Conservation (phyloP, 2,797 vertebrate genomes). For the Erethizon dorsatum region DNA sequence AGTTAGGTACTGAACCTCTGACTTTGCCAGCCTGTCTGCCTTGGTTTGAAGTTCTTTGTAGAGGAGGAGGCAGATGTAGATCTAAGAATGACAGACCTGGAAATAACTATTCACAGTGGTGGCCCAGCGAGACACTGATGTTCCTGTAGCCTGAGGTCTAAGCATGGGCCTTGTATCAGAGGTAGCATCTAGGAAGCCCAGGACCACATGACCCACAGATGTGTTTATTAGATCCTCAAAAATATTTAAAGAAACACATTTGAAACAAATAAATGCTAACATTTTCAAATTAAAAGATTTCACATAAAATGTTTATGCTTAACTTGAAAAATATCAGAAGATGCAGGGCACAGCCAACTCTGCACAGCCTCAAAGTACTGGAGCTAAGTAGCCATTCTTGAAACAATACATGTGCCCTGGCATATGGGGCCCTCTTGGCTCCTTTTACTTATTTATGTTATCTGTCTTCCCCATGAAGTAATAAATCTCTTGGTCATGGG, state of each 20-base stretch:
- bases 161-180: not conserved
- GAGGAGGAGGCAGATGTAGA: not conserved
- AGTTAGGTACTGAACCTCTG: not conserved
- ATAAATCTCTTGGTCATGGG: not conserved
- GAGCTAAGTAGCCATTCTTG: not conserved
- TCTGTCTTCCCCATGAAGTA: not conserved
- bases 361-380: not conserved
- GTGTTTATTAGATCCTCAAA: not conserved
- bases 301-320: not conserved
- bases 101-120: not conserved
- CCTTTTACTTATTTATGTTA: not conserved
- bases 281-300: constrained; percentile 55
- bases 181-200: not conserved
- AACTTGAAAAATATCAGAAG: constrained; percentile 29
- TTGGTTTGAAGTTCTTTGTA: not conserved
- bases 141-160: not conserved
- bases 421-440: not conserved
- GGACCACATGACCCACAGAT: not conserved
- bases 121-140: not conserved
- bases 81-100: not conserved
- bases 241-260: constrained; percentile 41
- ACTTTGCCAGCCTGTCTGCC: not conserved
- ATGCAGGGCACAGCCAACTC: not conserved
- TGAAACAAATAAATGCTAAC: constrained; percentile 41
- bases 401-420: not conserved